Conservation (phyloP, 35 echinoderm and acorn worm genomes). For the Acanthaster planci region DNA sequence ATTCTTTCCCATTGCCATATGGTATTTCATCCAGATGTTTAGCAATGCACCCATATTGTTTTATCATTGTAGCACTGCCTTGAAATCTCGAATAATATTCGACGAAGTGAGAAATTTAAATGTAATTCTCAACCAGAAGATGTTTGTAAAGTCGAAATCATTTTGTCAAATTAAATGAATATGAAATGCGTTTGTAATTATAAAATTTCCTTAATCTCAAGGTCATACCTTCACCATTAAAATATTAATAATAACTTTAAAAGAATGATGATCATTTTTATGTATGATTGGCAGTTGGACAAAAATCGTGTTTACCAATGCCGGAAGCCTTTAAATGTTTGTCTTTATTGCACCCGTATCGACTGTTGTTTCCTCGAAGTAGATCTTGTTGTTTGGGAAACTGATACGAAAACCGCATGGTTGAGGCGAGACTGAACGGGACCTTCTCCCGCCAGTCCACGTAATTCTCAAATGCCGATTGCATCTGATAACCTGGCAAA, state of each 20-base stretch:
- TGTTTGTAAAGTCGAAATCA: too few species aligned
- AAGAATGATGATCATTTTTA: background rate
- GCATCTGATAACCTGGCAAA: conserved; percentile 81
- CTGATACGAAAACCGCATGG: conserved; percentile 85
- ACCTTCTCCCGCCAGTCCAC: conserved; percentile 63
- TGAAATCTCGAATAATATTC: too few species aligned
- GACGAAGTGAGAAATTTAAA: too few species aligned
- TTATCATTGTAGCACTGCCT: too few species aligned
- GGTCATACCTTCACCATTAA: background rate
- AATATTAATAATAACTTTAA: background rate
- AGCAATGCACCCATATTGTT: too few species aligned
- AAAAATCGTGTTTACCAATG: conserved; percentile 66
- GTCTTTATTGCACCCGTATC: conserved; percentile 83
- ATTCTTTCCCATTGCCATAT: too few species aligned
- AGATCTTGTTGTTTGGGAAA: conserved; percentile 65
- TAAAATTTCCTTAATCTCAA: background rate
- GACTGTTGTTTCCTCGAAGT: conserved; percentile 46
- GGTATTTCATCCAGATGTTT: too few species aligned
- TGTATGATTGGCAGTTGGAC: background rate
- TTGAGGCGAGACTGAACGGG: conserved; percentile 75
- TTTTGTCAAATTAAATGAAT: too few species aligned
- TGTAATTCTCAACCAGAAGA: too few species aligned
- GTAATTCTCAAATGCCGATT: conserved; percentile 78
- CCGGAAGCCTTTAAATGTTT: conserved; percentile 76
- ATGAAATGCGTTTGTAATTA: too few species aligned